phyloP scores from a whole-genome alignment of 2,113 vertebrate species.

The Burhinus bistriatus region DNA sequence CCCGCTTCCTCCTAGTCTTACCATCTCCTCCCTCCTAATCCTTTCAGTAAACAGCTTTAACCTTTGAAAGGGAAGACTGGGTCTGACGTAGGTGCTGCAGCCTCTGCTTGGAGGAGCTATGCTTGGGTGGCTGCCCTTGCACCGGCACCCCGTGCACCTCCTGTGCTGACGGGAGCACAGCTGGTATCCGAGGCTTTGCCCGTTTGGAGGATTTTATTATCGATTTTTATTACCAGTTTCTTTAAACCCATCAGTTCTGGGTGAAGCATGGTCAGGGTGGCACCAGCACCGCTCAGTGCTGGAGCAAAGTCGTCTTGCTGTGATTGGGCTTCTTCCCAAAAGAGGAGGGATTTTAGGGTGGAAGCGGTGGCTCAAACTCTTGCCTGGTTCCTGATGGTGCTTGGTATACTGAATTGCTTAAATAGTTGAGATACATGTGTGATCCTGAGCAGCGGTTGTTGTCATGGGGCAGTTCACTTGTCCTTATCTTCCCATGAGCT shows the following conservation, averaged over 20 bases:
- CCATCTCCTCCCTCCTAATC: conserved; percentile 23
- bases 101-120: background rate
- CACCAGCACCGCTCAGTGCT: background rate
- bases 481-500: background rate
- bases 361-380: background rate
- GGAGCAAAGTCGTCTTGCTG: background rate
- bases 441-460: background rate
- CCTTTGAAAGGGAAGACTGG: background rate
- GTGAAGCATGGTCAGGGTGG: background rate
- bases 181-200: background rate
- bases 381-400: background rate
- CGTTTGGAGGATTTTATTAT: background rate
- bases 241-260: background rate
- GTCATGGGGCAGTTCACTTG: background rate
- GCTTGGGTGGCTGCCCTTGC: background rate
- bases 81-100: background rate
- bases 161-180: fast-evolving
- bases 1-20: background rate
- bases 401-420: background rate
- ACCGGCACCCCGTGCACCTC: fast-evolving
- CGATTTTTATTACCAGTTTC: background rate
- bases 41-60: conserved; percentile 4
- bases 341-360: background rate
- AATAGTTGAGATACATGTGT: background rate
- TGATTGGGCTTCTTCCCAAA: background rate